Conservation (phyloP, 30 jellyfish, hydroid and myxozoan species). For the Hydractinia symbiolongicarpus region DNA sequence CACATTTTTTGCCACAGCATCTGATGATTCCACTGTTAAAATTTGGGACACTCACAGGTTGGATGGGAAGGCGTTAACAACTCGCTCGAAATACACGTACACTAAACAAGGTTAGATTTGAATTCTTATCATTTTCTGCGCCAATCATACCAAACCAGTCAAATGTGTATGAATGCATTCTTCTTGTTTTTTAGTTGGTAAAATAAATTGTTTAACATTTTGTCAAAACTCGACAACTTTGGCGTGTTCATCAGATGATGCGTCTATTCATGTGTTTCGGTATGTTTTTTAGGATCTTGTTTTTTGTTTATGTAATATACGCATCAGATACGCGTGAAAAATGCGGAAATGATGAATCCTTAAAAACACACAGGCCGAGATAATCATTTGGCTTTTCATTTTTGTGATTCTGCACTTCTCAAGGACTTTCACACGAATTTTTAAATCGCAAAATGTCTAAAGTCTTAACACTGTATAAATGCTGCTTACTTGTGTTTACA, state of each 20-base stretch:
- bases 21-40: constrained; percentile 93
- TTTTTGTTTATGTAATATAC: no score
- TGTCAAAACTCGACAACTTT: constrained; percentile 80
- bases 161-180: background rate
- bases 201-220: constrained; percentile 83
- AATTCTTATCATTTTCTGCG: background rate
- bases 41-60: constrained; percentile 92
- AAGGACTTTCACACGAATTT: no score
- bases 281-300: background rate
- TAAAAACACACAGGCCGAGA: no score
- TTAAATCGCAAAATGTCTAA: no score
- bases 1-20: constrained; percentile 87
- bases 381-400: no score
- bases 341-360: no score
- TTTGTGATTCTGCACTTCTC: no score
- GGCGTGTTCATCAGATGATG: constrained; percentile 97
- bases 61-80: constrained; percentile 78
- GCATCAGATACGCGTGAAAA: no score
- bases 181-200: constrained; percentile 62
- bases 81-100: constrained; percentile 70
- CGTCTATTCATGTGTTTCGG: constrained; percentile 91
- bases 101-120: constrained; percentile 57
- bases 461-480: no score
- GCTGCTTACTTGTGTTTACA: no score
- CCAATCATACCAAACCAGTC: background rate